Conservation (phyloP, 2,113 vertebrate species). For the Atrichornis clamosus region DNA sequence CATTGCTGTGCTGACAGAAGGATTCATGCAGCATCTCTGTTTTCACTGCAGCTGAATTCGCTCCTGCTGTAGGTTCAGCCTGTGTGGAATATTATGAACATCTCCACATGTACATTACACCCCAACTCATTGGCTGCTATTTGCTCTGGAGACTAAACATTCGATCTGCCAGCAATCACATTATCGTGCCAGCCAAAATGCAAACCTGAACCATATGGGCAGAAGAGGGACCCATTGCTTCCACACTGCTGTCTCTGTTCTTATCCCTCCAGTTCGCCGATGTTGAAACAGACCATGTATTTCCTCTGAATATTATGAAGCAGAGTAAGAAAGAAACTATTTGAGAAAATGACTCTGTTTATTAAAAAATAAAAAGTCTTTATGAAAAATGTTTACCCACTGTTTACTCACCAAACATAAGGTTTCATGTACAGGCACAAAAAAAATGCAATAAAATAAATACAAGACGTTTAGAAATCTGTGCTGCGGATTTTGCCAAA, state of each 20-base stretch:
- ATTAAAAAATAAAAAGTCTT: conserved; percentile 42
- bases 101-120: conserved; percentile 70
- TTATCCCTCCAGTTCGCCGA: conserved; percentile 3
- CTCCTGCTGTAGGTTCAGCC: conserved; percentile 63
- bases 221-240: conserved; percentile 68
- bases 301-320: conserved; percentile 26
- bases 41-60: conserved; percentile 62
- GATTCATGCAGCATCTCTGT: conserved; percentile 68
- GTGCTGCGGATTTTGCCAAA: conserved; percentile 59
- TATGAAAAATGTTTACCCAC: conserved; percentile 42
- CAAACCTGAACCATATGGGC: conserved; percentile 77
- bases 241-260: conserved; percentile 41
- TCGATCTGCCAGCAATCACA: conserved; percentile 74
- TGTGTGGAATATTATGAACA: conserved; percentile 67
- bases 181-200: conserved; percentile 74
- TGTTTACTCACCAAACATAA: conserved; percentile 60
- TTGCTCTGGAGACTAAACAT: conserved; percentile 74
- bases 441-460: conserved; percentile 45
- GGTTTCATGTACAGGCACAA: conserved; percentile 47
- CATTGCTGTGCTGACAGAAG: conserved; percentile 65
- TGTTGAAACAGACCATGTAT: conserved; percentile 60
- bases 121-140: conserved; percentile 72
- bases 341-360: conserved; percentile 25
- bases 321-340: neutral
- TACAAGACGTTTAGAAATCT: conserved; percentile 63